A percentile compares a stretch with the other conserved stretches of the same genome.
These are phyloP conservation scores for Pycnomerus fuliginosus DNA, from an alignment of 2,888 invertebrate species.

Conservation along the genomic window DNA sequence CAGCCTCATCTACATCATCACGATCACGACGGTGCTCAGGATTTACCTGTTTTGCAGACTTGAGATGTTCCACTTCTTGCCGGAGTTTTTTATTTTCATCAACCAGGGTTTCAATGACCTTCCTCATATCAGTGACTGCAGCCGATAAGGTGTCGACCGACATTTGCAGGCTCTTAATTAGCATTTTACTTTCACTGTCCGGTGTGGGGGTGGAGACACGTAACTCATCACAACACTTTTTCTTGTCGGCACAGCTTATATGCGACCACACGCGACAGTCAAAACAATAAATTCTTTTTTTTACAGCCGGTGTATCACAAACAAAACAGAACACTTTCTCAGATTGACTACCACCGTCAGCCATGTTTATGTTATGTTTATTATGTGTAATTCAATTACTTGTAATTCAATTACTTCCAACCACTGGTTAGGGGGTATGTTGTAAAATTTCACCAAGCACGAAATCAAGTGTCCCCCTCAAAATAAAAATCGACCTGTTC, in stretches of 20 bases:
- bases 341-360: background rate
- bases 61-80: background rate
- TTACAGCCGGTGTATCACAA: background rate
- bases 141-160: background rate
- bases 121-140: background rate
- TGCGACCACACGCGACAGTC: background rate
- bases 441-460: too few species aligned
- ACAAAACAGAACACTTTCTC: background rate
- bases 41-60: background rate
- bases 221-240: background rate
- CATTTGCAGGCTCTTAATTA: background rate
- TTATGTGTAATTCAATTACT: too few species aligned
- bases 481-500: too few species aligned
- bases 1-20: background rate
- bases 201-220: background rate
- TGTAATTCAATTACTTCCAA: too few species aligned
- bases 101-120: background rate
- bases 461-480: too few species aligned
- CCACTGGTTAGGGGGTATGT: too few species aligned
- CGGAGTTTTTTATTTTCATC: background rate
- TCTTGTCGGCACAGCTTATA: background rate
- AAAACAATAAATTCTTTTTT: background rate
- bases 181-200: background rate
- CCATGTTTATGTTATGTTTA: too few species aligned
- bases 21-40: background rate